These are phyloP conservation scores for Empis stercorea DNA, from an alignment of 2,888 invertebrate genomes.

Conservation along the genomic window DNA sequence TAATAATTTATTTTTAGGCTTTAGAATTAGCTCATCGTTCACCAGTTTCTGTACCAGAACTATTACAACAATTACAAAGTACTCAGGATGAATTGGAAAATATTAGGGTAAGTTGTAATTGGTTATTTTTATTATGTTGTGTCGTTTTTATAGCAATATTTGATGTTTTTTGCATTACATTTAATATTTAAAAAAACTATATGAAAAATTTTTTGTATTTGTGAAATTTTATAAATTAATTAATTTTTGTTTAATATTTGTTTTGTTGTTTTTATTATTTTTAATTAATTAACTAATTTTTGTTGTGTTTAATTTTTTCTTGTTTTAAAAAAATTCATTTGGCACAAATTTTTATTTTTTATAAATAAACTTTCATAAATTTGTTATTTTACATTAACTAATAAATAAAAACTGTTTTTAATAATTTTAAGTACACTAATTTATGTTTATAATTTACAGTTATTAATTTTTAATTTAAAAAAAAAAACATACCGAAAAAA, in stretches of 20 bases:
- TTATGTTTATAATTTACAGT: no score
- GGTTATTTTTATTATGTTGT: slow-evolving; percentile 31
- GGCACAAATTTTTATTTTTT: no score
- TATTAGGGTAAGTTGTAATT: slow-evolving; percentile 57
- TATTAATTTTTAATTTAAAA: no score
- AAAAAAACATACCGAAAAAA: no score
- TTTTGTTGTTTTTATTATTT: not conserved
- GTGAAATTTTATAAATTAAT: not conserved
- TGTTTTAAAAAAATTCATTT: no score
- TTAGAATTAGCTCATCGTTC: slow-evolving; percentile 44
- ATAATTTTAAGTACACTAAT: no score
- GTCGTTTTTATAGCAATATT: slow-evolving; percentile 18
- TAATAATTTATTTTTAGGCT: slow-evolving; percentile 20
- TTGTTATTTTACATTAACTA: no score
- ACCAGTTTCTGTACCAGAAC: slow-evolving; percentile 64
- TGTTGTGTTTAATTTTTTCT: no score
- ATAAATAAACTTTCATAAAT: no score
- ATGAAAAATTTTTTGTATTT: not conserved
- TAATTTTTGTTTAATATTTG: not conserved
- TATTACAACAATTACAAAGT: slow-evolving; percentile 69
- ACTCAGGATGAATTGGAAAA: slow-evolving; percentile 79
- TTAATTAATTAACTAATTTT: no score
- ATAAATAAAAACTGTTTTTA: no score
- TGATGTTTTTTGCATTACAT: not conserved
- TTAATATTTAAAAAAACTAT: not conserved